Conservation (phyloP, 2,113 vertebrate genomes). For the Synodontis membranacea region DNA sequence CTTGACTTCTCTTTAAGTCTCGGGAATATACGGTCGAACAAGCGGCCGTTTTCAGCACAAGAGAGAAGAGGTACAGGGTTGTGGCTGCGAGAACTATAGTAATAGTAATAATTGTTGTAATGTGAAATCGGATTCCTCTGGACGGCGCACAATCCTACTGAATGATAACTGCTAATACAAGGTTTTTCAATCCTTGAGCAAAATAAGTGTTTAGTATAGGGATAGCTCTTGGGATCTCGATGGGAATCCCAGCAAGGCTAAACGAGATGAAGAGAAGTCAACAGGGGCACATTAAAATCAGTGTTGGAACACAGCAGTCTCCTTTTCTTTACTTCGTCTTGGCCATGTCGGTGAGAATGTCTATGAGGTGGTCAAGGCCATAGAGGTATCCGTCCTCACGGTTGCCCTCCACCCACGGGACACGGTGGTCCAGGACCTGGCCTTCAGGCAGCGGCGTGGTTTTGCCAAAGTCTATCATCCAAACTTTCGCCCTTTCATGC, state of each 20-base stretch:
- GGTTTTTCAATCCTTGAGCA: no score
- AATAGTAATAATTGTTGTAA: neutral
- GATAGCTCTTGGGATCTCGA: neutral
- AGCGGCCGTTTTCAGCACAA: neutral
- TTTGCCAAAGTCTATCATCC: slow-evolving; percentile 99
- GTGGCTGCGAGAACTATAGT: neutral
- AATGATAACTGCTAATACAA: no score
- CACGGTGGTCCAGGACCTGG: slow-evolving; percentile 83
- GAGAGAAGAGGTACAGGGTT: neutral
- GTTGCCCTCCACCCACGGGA: slow-evolving; percentile 90
- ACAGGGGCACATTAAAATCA: neutral
- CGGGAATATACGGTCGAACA: neutral
- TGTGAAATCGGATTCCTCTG: neutral
- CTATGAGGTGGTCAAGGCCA: slow-evolving; percentile 91
- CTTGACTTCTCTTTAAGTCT: neutral
- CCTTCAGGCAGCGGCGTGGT: slow-evolving; percentile 90
- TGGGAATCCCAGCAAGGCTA: neutral
- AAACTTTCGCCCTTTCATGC: slow-evolving; percentile 90
- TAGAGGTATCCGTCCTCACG: slow-evolving; percentile 94
- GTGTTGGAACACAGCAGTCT: neutral
- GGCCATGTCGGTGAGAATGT: slow-evolving; percentile 84
- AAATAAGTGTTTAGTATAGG: neutral
- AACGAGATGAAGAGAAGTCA: neutral
- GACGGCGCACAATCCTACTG: neutral
- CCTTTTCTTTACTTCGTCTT: slow-evolving; percentile 58